Conservation (phyloP, 2,113 vertebrate genomes). For the Trinectes maculatus region DNA sequence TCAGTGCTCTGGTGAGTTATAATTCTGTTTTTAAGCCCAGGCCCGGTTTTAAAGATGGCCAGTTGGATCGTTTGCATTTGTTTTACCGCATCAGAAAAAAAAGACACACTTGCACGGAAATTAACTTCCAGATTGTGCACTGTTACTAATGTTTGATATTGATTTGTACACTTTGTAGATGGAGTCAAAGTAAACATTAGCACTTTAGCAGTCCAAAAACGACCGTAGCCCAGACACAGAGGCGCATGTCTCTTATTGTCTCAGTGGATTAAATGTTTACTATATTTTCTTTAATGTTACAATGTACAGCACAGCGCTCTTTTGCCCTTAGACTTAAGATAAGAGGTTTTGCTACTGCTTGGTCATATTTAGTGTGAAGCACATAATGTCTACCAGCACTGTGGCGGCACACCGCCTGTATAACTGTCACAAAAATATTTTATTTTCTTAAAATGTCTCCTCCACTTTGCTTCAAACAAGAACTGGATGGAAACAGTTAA, state of each 20-base stretch:
- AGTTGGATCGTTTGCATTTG: constrained; percentile 13
- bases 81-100: constrained; percentile 12
- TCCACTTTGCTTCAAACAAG: constrained; percentile 69
- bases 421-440: constrained; percentile 55
- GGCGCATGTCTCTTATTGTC: neutral
- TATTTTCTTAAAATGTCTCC: constrained; percentile 72
- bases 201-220: neutral
- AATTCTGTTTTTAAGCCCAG: constrained; percentile 2
- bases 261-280: constrained; percentile 9
- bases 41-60: neutral
- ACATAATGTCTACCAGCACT: constrained; percentile 32
- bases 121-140: neutral
- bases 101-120: neutral
- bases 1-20: constrained; percentile 5
- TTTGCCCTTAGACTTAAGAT: too few relatives aligned
- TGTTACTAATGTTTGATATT: neutral
- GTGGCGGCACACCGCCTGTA: constrained; percentile 21
- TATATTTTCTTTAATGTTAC: neutral
- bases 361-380: neutral
- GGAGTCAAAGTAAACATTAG: constrained; percentile 9
- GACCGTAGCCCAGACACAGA: neutral
- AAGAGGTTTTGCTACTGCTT: constrained; percentile 2
- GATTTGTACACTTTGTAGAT: constrained; percentile 12
- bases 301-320: too few relatives aligned
- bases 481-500: constrained; percentile 76